These are phyloP conservation scores for Pachliopta kotzebuea DNA, from an alignment of 2,888 invertebrate species.

Conservation along the genomic window DNA sequence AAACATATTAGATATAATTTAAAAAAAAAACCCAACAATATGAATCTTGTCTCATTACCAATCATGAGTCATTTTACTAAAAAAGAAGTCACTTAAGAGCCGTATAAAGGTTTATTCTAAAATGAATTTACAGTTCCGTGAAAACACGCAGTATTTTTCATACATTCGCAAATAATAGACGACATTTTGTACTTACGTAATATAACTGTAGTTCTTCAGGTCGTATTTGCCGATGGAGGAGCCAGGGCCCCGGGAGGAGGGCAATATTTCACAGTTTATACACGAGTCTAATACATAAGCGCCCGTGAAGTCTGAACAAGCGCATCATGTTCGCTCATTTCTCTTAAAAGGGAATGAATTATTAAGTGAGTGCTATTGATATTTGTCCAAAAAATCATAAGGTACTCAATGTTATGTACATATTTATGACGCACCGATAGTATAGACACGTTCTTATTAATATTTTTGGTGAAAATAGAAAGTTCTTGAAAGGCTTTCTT, in stretches of 20 bases:
- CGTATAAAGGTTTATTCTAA: conserved; percentile 69
- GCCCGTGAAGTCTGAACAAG: conserved; percentile 46
- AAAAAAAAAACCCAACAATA: too few relatives aligned
- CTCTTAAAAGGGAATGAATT: conserved; percentile 55
- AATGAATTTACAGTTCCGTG: conserved; percentile 60
- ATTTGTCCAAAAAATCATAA: conserved; percentile 26
- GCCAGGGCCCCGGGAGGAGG: conserved; percentile 35
- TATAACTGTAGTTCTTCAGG: conserved; percentile 36
- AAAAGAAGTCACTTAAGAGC: conserved; percentile 75
- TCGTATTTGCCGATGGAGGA: conserved; percentile 20
- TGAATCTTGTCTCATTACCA: too few relatives aligned
- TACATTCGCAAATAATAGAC: conserved; percentile 68
- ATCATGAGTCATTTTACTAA: conserved; percentile 59
- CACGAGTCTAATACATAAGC: conserved; percentile 49
- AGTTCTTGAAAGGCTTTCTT: too few relatives aligned
- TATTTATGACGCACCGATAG: too few relatives aligned
- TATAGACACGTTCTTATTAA: too few relatives aligned
- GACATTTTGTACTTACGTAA: conserved; percentile 31
- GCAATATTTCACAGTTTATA: conserved; percentile 58
- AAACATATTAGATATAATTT: too few relatives aligned
- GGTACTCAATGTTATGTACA: too few relatives aligned
- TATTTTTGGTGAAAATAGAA: too few relatives aligned
- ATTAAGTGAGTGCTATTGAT: conserved; percentile 48
- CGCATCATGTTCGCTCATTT: conserved; percentile 54
- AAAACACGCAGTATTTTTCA: conserved; percentile 68